Conservation (phyloP, 2,888 invertebrate species). For the Bibio marci region DNA sequence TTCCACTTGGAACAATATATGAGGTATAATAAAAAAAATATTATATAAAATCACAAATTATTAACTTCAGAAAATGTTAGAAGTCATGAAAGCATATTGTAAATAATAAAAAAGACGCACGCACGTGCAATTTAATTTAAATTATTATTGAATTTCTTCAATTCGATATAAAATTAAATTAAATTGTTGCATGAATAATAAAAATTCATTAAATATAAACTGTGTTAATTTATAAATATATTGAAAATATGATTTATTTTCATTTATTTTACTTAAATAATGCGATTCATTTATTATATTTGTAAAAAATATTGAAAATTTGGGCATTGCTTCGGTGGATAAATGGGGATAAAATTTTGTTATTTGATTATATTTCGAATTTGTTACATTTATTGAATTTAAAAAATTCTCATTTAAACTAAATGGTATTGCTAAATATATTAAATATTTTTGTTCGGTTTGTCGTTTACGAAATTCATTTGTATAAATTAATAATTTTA, state of each 20-base stretch:
- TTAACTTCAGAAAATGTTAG: too few species aligned
- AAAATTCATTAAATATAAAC: conserved; percentile 21
- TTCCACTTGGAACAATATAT: too few species aligned
- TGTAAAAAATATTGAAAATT: conserved; percentile 23
- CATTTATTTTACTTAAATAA: neutral
- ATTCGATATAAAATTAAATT: conserved; percentile 34
- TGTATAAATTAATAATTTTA: conserved; percentile 37
- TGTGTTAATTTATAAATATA: conserved; percentile 10
- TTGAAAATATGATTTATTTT: neutral
- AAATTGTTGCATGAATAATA: conserved; percentile 31
- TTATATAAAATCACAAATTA: too few species aligned
- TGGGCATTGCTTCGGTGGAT: conserved; percentile 55
- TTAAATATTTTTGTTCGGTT: conserved; percentile 40
- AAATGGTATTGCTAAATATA: conserved; percentile 56
- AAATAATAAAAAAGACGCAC: too few species aligned
- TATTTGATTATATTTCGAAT: conserved; percentile 32
- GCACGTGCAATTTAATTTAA: too few species aligned
- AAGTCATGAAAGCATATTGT: too few species aligned
- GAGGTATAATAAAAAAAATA: too few species aligned
- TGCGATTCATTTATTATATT: too few species aligned
- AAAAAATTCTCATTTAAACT: conserved; percentile 39
- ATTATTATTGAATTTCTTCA: conserved; percentile 14
- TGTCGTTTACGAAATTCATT: conserved; percentile 33
- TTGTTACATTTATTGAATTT: too few species aligned
- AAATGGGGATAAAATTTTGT: conserved; percentile 58